phyloP scores from a whole-genome alignment of 2,113 vertebrate genomes.

The Dasyurus viverrinus region DNA sequence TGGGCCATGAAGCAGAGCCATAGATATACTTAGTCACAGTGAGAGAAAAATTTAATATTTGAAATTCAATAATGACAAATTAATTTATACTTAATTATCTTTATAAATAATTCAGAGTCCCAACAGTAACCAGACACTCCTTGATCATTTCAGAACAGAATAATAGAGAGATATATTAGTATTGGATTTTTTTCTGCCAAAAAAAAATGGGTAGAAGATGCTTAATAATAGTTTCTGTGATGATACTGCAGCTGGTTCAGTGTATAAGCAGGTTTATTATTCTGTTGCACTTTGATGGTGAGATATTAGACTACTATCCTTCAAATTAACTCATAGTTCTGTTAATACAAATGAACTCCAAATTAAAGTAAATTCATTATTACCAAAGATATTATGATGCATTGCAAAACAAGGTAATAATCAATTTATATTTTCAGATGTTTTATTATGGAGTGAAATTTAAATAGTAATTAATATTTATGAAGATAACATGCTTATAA shows the following conservation, averaged over 20 bases:
- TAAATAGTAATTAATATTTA: constrained; percentile 83
- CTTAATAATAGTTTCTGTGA: constrained; percentile 34
- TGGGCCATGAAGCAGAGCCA: neutral
- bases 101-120: constrained; percentile 4
- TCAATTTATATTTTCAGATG: constrained; percentile 75
- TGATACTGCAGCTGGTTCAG: constrained; percentile 61
- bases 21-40: neutral
- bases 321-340: constrained; percentile 78
- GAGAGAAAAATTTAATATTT: constrained; percentile 26
- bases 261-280: constrained; percentile 53
- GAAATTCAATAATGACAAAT: neutral
- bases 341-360: constrained; percentile 72
- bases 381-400: constrained; percentile 71
- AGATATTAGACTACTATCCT: constrained; percentile 77
- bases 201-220: constrained; percentile 59
- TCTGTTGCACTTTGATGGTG: constrained; percentile 56
- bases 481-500: constrained; percentile 74
- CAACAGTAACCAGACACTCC: neutral
- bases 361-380: constrained; percentile 75
- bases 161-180: constrained; percentile 44
- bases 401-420: constrained; percentile 79
- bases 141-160: constrained; percentile 23
- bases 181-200: constrained; percentile 61
- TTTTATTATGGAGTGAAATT: constrained; percentile 73
- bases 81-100: neutral